Base-by-base conservation (phyloP, 2,888 invertebrate genomes). In the Eilema depressum region DNA sequence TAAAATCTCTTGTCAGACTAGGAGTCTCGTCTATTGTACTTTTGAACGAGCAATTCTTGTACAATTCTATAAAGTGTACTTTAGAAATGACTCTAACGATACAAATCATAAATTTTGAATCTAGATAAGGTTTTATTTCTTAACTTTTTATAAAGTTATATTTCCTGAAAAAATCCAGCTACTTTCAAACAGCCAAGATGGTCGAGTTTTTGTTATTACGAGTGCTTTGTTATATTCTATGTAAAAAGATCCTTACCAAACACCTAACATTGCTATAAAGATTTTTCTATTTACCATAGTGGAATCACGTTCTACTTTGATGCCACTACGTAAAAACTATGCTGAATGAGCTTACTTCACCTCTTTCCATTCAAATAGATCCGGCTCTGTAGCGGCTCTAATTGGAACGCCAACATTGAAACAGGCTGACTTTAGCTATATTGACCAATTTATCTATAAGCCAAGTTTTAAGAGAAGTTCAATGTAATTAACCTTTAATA, bases 331-430 rank as follows among this genome's bases (percentile, higher is more conserved):
- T 26, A 41, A 37, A 20, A 41, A 20, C 25, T 17, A 20, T 17
- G 17, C 11, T 63, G 41, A 63, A 63, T 63, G 41, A 41, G 20
- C 41, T 23, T 25, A 41, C 63, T 63, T 63, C 63, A 41, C 25
- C 26, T 41, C 41, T 4, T 25, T 25, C 25, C 17, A 0, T 25
- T 26, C 41, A 41, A 41, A 63, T 5, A 63, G 41, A 41, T 41
- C 10, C 14, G 23, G 23, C 41, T 41, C 26, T 41, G 11, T 14
- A 26, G 41, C 25, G 0, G 63, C 25, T 41, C 26, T 63, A 63
- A 63, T 63, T 63, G 41, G 63, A 41, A 63, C 26, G 20, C 63
- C 26, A 63, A 41, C 63, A 41, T 63, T 63, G 63, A 26, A 17
- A 20, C 1, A 26, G 26, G 26, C 26, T 10, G 4, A 37, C 25